Conservation (phyloP, 2,888 invertebrate genomes). For the Sminthurides aquaticus region DNA sequence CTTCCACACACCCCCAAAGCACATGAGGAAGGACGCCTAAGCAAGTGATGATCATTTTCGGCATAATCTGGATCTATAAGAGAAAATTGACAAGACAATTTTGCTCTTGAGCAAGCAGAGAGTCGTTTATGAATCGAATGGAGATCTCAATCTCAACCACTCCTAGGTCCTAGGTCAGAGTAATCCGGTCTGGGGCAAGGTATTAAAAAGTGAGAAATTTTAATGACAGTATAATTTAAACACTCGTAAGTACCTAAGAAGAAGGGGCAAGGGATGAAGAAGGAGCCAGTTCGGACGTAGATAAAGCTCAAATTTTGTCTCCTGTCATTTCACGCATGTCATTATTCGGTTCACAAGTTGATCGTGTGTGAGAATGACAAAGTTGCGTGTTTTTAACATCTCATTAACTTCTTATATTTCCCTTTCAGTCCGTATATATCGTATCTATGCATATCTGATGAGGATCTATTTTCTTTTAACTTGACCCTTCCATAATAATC, state of each 20-base stretch:
- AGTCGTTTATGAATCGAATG: background rate
- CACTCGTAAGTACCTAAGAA: background rate
- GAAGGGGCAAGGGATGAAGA: no score
- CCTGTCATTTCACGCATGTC: background rate
- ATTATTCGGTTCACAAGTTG: background rate
- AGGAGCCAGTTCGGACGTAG: no score
- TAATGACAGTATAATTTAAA: background rate
- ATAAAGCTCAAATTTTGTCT: no score
- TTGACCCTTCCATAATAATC: no score
- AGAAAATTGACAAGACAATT: no score
- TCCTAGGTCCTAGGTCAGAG: constrained; percentile 17
- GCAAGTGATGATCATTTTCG: no score
- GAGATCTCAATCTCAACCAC: no score
- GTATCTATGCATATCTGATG: no score
- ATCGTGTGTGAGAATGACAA: constrained; percentile 4
- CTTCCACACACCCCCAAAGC: no score
- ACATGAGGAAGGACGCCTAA: no score
- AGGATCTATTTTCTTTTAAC: background rate
- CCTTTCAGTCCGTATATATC: background rate
- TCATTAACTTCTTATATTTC: background rate
- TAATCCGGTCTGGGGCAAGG: constrained; percentile 4
- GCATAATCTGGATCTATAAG: no score
- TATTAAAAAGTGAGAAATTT: background rate
- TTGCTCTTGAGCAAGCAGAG: background rate
- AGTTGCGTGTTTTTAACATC: constrained; percentile 1